Percentiles rank a stretch among this genome's conserved stretches.
phyloP scores from a whole-genome alignment of 2,888 invertebrate species.

The Parapristionchus giblindavisi region DNA sequence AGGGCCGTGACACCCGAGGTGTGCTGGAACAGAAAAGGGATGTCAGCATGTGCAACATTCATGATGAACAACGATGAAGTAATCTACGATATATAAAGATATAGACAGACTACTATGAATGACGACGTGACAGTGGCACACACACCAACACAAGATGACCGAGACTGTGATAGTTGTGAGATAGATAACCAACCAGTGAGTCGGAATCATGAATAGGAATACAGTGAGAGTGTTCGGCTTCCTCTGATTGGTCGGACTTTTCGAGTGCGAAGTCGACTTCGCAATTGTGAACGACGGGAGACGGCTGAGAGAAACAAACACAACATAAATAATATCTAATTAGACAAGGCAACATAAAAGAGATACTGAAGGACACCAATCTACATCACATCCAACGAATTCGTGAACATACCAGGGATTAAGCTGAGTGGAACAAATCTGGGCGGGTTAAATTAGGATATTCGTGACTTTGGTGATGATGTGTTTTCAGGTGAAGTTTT shows the following conservation, averaged over 20 bases:
- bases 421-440: too few relatives aligned
- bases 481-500: neutral
- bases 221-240: constrained; percentile 33
- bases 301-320: constrained; percentile 7
- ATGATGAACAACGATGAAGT: neutral
- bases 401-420: too few relatives aligned
- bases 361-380: too few relatives aligned
- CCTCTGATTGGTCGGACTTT: neutral
- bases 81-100: neutral
- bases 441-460: neutral
- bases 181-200: constrained; percentile 31
- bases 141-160: neutral
- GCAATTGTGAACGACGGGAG: constrained; percentile 14
- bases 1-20: constrained; percentile 31
- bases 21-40: neutral
- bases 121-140: neutral
- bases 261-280: constrained; percentile 32
- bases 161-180: neutral
- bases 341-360: neutral
- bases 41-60: too few relatives aligned
- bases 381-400: too few relatives aligned
- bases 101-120: neutral
- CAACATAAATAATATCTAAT: neutral
- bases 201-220: constrained; percentile 36
- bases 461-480: neutral